Evolutionary conservation across 92 coral and sea anemone genomes (phyloP).

Genomic region (Muricea muricata): DNA sequence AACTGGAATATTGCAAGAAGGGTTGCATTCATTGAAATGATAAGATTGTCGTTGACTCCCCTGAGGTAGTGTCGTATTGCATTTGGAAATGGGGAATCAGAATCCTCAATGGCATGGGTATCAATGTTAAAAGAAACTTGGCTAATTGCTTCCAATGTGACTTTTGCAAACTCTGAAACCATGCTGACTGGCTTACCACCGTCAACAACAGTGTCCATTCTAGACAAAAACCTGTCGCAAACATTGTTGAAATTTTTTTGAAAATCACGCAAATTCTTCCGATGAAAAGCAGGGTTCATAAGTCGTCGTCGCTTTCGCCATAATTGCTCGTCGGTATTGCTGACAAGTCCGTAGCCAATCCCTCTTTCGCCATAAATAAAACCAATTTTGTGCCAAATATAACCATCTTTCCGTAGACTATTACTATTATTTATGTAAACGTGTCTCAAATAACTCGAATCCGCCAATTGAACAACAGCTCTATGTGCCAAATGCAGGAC

Average conservation of each 20-base stretch:
- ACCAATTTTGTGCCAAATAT: constrained; percentile 35
- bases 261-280: constrained; percentile 73
- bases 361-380: constrained; percentile 63
- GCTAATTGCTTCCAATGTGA: constrained; percentile 83
- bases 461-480: constrained; percentile 50
- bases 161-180: constrained; percentile 76
- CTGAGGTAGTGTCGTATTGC: constrained; percentile 58
- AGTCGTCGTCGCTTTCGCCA: constrained; percentile 78
- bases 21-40: constrained; percentile 63
- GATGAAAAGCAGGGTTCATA: constrained; percentile 88
- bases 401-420: not conserved
- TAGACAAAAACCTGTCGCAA: constrained; percentile 65
- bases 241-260: constrained; percentile 79
- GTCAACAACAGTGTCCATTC: constrained; percentile 63
- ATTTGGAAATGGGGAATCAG: constrained; percentile 70
- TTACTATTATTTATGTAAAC: constrained; percentile 25
- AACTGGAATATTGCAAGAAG: constrained; percentile 54
- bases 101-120: constrained; percentile 56
- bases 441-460: constrained; percentile 58
- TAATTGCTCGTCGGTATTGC: constrained; percentile 59
- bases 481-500: constrained; percentile 50
- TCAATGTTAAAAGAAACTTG: constrained; percentile 88
- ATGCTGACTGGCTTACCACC: constrained; percentile 60
- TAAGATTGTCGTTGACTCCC: constrained; percentile 53
- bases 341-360: constrained; percentile 63